Conservation (phyloP, 1,140 invertebrate genomes). For the Epicauta chinensis region DNA sequence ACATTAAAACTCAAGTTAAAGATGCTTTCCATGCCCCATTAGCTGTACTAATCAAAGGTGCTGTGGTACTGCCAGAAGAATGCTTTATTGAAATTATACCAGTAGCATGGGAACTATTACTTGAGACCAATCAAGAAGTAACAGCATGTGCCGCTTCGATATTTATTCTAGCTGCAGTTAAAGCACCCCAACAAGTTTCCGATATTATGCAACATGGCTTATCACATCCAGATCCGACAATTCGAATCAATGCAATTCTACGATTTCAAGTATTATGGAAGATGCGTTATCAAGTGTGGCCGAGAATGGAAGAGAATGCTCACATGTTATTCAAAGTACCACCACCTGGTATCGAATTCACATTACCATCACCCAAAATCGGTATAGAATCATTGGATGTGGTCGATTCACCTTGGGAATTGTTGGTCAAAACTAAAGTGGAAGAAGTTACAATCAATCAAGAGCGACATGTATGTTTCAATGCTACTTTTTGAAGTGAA, state of each 20-base stretch:
- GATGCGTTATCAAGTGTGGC: conserved; percentile 97
- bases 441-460: conserved; percentile 99
- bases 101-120: conserved; percentile 88
- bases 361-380: conserved; percentile 96
- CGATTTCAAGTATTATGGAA: conserved; percentile 96
- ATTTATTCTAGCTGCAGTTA: conserved; percentile 87
- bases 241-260: conserved; percentile 72
- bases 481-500: too few relatives aligned
- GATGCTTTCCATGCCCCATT: conserved; percentile 87
- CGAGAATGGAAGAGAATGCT: conserved; percentile 96
- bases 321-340: conserved; percentile 94
- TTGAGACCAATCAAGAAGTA: conserved; percentile 58
- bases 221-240: conserved; percentile 70
- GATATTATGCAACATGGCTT: conserved; percentile 84
- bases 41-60: conserved; percentile 85
- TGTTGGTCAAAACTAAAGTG: conserved; percentile 95
- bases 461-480: conserved; percentile 86
- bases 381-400: conserved; percentile 90
- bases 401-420: conserved; percentile 98
- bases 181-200: conserved; percentile 78
- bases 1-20: conserved; percentile 77
- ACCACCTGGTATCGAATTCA: conserved; percentile 98
- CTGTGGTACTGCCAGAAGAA: conserved; percentile 82
- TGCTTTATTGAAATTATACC: conserved; percentile 81
- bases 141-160: conserved; percentile 77